Conservation (phyloP, 2,113 vertebrate genomes). For the Thalassarche chlororhynchos region DNA sequence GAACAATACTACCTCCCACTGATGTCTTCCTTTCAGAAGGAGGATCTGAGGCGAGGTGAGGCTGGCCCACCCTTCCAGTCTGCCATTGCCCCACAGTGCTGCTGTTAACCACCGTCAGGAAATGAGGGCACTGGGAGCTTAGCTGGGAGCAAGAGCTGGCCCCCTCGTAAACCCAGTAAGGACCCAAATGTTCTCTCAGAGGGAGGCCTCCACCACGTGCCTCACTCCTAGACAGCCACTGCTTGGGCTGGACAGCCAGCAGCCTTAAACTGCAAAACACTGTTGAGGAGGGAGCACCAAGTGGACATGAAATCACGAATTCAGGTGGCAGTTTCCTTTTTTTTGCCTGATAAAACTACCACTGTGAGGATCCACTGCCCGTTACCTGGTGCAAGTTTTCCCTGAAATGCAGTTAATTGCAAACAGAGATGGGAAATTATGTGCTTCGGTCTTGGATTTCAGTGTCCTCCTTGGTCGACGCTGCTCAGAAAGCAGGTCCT, state of each 20-base stretch:
- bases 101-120: not conserved
- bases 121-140: not conserved
- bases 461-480: rapidly evolving
- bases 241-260: not conserved
- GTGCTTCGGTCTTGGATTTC: not conserved
- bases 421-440: not conserved
- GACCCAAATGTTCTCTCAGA: not conserved
- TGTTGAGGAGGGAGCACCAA: not conserved
- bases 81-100: not conserved
- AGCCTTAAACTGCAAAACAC: not conserved
- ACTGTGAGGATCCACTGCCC: not conserved
- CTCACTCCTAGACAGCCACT: not conserved
- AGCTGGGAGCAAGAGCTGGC: not conserved
- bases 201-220: not conserved
- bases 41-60: not conserved
- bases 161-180: not conserved
- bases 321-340: not conserved
- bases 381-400: not conserved
- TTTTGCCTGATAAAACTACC: not conserved
- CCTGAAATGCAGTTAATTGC: not conserved
- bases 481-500: not conserved
- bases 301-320: not conserved
- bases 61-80: not conserved
- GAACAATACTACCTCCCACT: not conserved
- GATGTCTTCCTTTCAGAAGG: not conserved